phyloP scores from a whole-genome alignment of 2,113 vertebrate species.

The Psettodes erumei region DNA sequence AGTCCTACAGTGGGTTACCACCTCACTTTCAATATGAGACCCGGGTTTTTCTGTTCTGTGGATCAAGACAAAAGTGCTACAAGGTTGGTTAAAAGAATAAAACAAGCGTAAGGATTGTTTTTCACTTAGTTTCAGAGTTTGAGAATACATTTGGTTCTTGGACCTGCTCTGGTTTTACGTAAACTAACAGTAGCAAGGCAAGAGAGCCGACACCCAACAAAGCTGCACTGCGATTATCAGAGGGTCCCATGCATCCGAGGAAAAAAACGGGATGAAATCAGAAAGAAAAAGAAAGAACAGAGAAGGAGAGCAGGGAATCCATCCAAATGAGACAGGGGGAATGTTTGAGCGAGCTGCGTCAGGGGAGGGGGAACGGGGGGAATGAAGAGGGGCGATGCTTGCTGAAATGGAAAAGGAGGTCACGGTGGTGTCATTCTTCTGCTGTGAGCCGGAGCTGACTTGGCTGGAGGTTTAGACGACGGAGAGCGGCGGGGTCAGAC shows the following conservation, averaged over 20 bases:
- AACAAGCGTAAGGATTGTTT: background rate
- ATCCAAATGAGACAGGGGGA: constrained; percentile 35
- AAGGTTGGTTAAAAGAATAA: background rate
- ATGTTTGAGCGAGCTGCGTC: constrained; percentile 17
- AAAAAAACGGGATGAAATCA: constrained; percentile 16
- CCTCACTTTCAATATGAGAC: background rate
- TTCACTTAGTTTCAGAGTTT: background rate
- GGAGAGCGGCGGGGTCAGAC: constrained; percentile 20
- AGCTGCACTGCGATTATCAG: constrained; percentile 19
- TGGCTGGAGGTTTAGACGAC: constrained; percentile 47
- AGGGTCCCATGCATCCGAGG: constrained; percentile 29
- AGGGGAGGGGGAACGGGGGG: constrained; percentile 12
- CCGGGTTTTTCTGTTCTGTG: background rate
- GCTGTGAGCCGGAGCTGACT: constrained; percentile 40
- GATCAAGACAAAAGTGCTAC: background rate
- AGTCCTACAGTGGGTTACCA: background rate
- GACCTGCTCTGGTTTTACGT: background rate
- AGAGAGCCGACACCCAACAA: constrained; percentile 32
- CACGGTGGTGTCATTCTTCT: constrained; percentile 49
- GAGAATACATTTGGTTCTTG: background rate
- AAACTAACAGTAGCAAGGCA: constrained; percentile 3
- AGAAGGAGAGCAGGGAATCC: constrained; percentile 2
- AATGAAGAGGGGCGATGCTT: constrained; percentile 43
- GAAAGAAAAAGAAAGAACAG: constrained; percentile 3
- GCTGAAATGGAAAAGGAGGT: constrained; percentile 65